Percentiles rank a stretch among this genome's conserved stretches.
Evolutionary conservation across 1,140 invertebrate genomes (phyloP).

Genomic region (Conus betulinus): DNA sequence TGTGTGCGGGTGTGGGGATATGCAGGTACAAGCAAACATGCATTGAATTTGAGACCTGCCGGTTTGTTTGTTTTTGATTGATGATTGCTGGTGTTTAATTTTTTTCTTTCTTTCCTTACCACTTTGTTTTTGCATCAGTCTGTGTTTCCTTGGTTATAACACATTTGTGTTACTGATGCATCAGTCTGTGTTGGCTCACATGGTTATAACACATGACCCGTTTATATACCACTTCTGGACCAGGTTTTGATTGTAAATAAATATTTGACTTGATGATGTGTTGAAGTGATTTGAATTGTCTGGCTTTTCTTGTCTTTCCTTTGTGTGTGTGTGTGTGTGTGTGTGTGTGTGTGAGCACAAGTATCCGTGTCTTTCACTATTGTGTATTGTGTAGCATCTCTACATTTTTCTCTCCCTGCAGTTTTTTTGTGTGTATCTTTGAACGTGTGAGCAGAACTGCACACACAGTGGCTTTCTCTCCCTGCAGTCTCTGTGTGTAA

Average conservation of each 20-base stretch:
- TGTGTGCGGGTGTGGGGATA: neutral
- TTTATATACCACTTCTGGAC: neutral
- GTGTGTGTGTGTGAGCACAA: neutral
- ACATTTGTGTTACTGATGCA: no score
- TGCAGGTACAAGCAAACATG: neutral
- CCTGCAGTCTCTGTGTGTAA: no score
- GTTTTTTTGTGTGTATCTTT: neutral
- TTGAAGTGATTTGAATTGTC: no score
- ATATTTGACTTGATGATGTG: slow-evolving; percentile 13
- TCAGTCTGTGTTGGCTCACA: neutral
- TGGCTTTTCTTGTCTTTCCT: no score
- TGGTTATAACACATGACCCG: neutral
- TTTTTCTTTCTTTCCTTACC: neutral
- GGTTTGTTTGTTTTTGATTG: neutral
- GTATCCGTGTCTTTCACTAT: no score
- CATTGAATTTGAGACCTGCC: neutral
- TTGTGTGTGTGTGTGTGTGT: neutral
- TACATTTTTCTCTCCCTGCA: neutral
- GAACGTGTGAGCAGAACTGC: no score
- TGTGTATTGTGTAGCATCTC: no score
- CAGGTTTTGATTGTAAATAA: slow-evolving; percentile 13
- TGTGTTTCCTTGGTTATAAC: neutral
- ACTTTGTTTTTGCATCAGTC: neutral
- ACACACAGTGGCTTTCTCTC: no score
- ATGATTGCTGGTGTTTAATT: neutral